Conservation (phyloP, 1,140 invertebrate genomes). For the Mizuhopecten yessoensis region DNA sequence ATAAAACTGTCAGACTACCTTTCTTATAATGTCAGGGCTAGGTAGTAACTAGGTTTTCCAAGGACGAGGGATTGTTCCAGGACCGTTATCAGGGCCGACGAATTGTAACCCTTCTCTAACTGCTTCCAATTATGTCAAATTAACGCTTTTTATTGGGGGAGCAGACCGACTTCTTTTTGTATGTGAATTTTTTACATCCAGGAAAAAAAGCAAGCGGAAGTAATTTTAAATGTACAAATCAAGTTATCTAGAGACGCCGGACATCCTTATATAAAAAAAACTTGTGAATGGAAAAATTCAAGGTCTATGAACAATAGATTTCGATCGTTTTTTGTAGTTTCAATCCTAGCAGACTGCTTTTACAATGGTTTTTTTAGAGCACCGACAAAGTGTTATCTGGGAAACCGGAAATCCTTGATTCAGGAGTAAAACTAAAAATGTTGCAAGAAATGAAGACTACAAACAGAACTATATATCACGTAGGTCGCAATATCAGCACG, state of each 20-base stretch:
- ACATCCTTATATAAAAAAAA: slow-evolving; percentile 36
- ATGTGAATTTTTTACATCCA: not conserved
- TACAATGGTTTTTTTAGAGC: not conserved
- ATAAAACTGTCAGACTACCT: slow-evolving; percentile 6
- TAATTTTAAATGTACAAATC: slow-evolving; percentile 7
- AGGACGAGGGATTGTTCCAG: not conserved
- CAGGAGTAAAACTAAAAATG: not conserved
- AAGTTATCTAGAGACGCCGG: not conserved
- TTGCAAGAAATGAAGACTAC: not conserved
- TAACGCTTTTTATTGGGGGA: slow-evolving; percentile 26
- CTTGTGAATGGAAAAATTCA: slow-evolving; percentile 15
- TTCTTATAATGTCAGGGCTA: not conserved
- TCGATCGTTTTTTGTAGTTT: not conserved
- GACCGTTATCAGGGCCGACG: not conserved
- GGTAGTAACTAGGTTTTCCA: not conserved
- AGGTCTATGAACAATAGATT: not conserved
- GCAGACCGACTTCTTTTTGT: not conserved
- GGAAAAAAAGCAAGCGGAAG: not conserved
- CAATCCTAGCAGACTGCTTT: not conserved
- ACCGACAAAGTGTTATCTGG: not conserved
- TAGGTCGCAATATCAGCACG: not conserved
- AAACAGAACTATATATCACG: not conserved
- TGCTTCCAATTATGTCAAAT: slow-evolving; percentile 16
- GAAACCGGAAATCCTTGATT: slow-evolving; percentile 26
- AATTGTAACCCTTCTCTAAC: not conserved